These are phyloP conservation scores for Callopanchax toddi DNA, from an alignment of 2,113 vertebrate species.

Conservation along the genomic window DNA sequence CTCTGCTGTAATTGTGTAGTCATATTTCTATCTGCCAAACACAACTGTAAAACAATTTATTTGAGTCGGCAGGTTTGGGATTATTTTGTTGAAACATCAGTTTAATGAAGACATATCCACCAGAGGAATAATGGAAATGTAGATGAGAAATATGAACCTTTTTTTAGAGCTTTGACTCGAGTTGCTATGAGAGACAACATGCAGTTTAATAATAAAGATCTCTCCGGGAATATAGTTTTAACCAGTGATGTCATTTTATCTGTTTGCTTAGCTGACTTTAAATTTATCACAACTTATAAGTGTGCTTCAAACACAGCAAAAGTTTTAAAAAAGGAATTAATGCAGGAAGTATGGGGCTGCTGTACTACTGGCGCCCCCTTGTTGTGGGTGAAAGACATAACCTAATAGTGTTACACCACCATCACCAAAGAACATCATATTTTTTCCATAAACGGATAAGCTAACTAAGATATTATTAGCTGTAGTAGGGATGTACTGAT, in stretches of 20 bases:
- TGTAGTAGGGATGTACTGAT: too few relatives aligned
- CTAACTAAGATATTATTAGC: too few relatives aligned
- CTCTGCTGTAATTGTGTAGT: background rate
- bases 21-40: background rate
- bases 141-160: conserved; percentile 4
- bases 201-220: background rate
- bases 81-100: conserved; percentile 11
- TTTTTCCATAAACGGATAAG: too few relatives aligned
- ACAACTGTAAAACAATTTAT: background rate
- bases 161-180: background rate
- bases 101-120: background rate
- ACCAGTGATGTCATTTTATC: conserved; percentile 41
- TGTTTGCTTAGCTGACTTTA: conserved; percentile 63
- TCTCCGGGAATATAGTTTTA: conserved; percentile 5
- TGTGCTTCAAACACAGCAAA: background rate
- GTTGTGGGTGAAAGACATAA: background rate
- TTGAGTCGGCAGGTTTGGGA: conserved; percentile 9
- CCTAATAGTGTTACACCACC: too few relatives aligned
- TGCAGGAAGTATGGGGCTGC: too few relatives aligned
- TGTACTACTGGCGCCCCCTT: background rate
- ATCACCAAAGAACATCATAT: too few relatives aligned
- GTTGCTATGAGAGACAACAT: background rate
- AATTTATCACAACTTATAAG: conserved; percentile 17
- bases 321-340: background rate
- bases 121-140: background rate